These are phyloP conservation scores for Eupeodes luniger DNA, from an alignment of 2,888 invertebrate species.

Conservation along the genomic window DNA sequence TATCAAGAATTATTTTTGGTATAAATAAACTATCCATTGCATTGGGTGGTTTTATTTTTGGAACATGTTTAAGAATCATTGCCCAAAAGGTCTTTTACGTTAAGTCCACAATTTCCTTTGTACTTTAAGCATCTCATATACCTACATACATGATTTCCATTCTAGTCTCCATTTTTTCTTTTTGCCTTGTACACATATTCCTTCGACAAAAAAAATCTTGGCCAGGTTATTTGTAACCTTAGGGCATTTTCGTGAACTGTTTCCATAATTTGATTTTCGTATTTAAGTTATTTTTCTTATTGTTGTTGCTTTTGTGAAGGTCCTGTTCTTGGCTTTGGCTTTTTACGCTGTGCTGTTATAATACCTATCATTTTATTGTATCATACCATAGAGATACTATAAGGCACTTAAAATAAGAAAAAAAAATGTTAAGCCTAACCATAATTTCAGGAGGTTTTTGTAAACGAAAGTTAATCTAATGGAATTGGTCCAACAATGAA, in stretches of 20 bases:
- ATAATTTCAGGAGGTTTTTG: constrained; percentile 16
- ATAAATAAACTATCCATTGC: too few relatives aligned
- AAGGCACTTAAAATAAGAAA: background rate
- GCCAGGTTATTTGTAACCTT: constrained; percentile 61
- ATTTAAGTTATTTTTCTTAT: constrained; percentile 33
- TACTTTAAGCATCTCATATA: background rate
- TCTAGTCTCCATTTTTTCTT: background rate
- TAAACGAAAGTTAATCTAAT: constrained; percentile 53
- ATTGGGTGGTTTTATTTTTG: background rate
- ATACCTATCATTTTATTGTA: background rate
- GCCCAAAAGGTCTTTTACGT: background rate
- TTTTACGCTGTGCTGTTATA: constrained; percentile 4
- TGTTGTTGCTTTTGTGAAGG: background rate
- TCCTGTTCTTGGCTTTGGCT: background rate
- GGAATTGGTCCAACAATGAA: constrained; percentile 48
- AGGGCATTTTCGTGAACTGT: constrained; percentile 64
- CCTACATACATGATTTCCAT: background rate
- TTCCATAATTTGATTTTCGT: constrained; percentile 66
- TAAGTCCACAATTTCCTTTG: background rate
- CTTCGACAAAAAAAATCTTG: constrained; percentile 39
- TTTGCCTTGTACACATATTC: background rate
- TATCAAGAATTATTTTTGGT: too few relatives aligned
- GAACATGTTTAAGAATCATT: background rate
- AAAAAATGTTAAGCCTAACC: background rate
- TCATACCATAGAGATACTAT: background rate